Percentiles rank a stretch among this genome's conserved stretches.
phyloP scores from a whole-genome alignment of 2,888 invertebrate genomes.

The Microplitis deprimator region DNA sequence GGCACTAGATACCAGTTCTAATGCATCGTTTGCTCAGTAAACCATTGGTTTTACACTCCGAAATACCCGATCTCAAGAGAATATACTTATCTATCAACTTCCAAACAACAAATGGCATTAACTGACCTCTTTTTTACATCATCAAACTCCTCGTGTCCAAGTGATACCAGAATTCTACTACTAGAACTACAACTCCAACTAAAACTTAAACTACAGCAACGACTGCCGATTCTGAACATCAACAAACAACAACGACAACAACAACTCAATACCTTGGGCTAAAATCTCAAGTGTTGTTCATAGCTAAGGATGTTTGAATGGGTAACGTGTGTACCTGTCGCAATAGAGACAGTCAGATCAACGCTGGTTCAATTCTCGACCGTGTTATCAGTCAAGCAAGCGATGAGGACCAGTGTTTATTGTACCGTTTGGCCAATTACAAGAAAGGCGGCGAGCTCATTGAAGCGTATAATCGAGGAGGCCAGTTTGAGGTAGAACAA shows the following conservation, averaged over 20 bases:
- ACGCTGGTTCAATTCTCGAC: slow-evolving; percentile 86
- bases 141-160: background rate
- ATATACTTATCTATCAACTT: background rate
- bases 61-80: background rate
- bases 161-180: background rate
- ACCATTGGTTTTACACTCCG: slow-evolving; percentile 21
- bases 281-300: slow-evolving; percentile 1
- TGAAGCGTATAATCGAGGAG: slow-evolving; percentile 88
- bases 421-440: slow-evolving; percentile 91
- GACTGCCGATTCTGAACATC: background rate
- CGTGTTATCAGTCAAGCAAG: slow-evolving; percentile 91
- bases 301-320: slow-evolving; percentile 64
- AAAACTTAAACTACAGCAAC: background rate
- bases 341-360: slow-evolving; percentile 67
- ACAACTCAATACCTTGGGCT: background rate
- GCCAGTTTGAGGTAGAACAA: slow-evolving; percentile 87
- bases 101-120: slow-evolving; percentile 18
- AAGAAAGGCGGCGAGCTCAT: slow-evolving; percentile 92
- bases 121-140: slow-evolving; percentile 2
- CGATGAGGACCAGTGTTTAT: slow-evolving; percentile 87
- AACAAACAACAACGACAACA: background rate
- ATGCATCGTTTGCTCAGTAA: slow-evolving; percentile 46
- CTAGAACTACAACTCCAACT: background rate
- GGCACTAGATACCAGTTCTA: slow-evolving; percentile 46
- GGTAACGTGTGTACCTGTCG: slow-evolving; percentile 68